Evolutionary conservation across 1,140 invertebrate species (phyloP).

Genomic region (Archivesica marissinica): DNA sequence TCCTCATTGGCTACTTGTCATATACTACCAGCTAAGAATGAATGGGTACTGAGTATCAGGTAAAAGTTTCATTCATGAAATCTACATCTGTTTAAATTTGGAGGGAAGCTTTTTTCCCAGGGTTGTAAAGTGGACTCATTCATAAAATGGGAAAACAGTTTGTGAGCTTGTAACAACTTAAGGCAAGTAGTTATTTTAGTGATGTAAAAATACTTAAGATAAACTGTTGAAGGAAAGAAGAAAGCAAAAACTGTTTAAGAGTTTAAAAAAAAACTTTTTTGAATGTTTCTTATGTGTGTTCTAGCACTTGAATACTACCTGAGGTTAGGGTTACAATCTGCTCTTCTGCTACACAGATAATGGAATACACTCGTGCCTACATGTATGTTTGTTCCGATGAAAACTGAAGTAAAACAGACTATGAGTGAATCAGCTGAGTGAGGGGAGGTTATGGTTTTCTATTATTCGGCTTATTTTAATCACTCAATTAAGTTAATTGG

Average conservation of each 20-base stretch:
- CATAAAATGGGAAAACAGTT: conserved; percentile 24
- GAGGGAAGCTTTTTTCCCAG: conserved; percentile 61
- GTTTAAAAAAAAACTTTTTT: neutral
- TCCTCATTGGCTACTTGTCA: conserved; percentile 40
- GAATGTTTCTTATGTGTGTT: neutral
- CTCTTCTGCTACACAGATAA: neutral
- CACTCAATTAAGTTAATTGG: neutral
- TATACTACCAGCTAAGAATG: conserved; percentile 34
- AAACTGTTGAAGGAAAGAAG: neutral
- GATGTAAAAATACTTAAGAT: neutral
- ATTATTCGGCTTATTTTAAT: neutral
- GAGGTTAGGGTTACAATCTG: neutral
- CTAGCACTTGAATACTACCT: neutral
- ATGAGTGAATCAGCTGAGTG: neutral
- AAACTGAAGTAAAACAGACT: neutral
- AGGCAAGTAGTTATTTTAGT: neutral
- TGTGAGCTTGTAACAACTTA: conserved; percentile 15
- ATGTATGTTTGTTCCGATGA: conserved; percentile 21
- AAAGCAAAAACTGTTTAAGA: neutral
- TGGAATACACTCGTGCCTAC: neutral
- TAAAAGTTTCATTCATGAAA: conserved; percentile 58
- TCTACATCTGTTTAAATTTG: conserved; percentile 60
- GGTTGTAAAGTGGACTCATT: conserved; percentile 48
- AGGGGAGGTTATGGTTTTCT: neutral
- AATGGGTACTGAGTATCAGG: neutral